A percentile compares a stretch with the other conserved stretches of the same genome.
Conservation (phyloP, 2,888 invertebrate genomes). For the Phoenoteleia sp. region DNA sequence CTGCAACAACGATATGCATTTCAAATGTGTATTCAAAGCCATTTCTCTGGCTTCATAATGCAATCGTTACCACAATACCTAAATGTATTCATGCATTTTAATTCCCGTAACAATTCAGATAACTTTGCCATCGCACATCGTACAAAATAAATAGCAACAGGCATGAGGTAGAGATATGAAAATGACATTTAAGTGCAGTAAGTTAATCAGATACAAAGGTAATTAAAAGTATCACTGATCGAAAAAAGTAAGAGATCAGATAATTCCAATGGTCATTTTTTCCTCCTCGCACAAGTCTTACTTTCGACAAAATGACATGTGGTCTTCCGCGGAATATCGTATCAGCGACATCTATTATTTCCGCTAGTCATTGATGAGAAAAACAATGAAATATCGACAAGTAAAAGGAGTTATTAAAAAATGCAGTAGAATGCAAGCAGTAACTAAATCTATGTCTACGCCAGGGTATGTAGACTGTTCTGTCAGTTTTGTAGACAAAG, state of each 20-base stretch:
- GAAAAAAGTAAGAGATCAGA: background rate
- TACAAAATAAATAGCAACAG: background rate
- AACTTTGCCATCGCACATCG: background rate
- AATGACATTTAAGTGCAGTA: constrained; percentile 21
- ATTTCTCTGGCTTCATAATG: background rate
- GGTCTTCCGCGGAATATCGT: background rate
- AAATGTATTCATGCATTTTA: constrained; percentile 17
- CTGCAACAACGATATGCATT: background rate
- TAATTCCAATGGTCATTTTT: constrained; percentile 41
- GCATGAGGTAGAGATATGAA: background rate
- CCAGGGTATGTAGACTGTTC: constrained; percentile 47
- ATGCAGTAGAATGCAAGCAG: constrained; percentile 54
- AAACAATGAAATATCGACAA: constrained; percentile 56
- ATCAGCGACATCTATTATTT: background rate
- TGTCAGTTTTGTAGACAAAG: background rate
- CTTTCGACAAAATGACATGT: constrained; percentile 10
- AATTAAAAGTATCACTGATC: background rate
- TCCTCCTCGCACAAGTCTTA: constrained; percentile 4
- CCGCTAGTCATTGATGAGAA: constrained; percentile 54
- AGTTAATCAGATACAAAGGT: background rate
- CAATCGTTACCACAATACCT: background rate
- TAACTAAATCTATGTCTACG: constrained; percentile 49
- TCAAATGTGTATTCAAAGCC: background rate
- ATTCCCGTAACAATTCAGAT: constrained; percentile 19
- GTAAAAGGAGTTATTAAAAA: constrained; percentile 17